Conservation (phyloP, 2,797 vertebrate species). For the Adelosebastes latens region DNA sequence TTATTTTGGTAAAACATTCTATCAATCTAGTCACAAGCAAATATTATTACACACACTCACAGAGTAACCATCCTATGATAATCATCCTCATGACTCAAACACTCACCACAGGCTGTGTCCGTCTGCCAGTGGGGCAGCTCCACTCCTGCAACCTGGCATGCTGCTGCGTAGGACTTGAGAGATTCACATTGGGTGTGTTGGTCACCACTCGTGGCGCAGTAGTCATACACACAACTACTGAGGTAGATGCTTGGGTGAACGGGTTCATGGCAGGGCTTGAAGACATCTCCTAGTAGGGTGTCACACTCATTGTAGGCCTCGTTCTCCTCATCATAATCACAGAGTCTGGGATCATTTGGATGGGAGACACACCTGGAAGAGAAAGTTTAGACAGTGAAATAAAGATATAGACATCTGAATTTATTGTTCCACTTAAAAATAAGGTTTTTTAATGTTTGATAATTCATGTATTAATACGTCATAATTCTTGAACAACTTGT, state of each 20-base stretch:
- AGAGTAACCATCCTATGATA: not conserved
- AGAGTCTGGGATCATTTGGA: slow-evolving; percentile 65
- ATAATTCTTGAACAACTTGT: not conserved
- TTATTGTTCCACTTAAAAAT: not conserved
- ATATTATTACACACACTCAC: not conserved
- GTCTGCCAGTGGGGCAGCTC: slow-evolving; percentile 80
- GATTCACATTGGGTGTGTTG: slow-evolving; percentile 78
- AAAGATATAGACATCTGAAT: not conserved
- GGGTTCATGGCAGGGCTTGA: slow-evolving; percentile 82
- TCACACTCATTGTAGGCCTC: slow-evolving; percentile 74
- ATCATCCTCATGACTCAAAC: not conserved
- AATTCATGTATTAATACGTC: not conserved
- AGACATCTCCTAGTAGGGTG: slow-evolving; percentile 67
- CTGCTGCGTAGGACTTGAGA: slow-evolving; percentile 82
- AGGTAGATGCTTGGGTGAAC: slow-evolving; percentile 82
- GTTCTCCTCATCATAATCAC: slow-evolving; percentile 58
- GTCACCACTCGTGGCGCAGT: slow-evolving; percentile 82
- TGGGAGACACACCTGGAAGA: slow-evolving; percentile 68
- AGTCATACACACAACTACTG: slow-evolving; percentile 85
- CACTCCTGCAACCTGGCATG: slow-evolving; percentile 82
- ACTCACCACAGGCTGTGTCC: slow-evolving; percentile 83
- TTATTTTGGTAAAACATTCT: not conserved
- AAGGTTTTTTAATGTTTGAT: not conserved
- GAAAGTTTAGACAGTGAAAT: not conserved
- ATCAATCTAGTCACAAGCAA: not conserved